Base-by-base conservation (phyloP, 2,888 invertebrate genomes). In the Catocala nupta region DNA sequence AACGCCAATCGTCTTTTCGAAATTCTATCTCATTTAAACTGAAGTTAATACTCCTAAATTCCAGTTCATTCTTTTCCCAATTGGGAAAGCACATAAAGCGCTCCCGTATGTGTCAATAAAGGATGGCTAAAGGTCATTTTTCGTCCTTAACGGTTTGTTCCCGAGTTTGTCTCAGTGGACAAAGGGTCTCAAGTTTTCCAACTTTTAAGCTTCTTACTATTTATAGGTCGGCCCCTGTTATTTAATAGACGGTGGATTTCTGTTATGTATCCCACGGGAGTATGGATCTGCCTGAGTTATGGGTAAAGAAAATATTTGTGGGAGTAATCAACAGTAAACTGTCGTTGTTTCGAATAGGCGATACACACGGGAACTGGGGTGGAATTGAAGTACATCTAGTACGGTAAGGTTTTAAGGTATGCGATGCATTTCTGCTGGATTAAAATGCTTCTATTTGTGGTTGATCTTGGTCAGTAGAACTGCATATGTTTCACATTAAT, bases 231-330 rank as follows among this genome's bases (percentile, higher is more conserved):
- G 12, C 44, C 39, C 39, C 16, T 12, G 42, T 59, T 59, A 59
- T 59, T 59, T 59, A 53, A 53, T 52, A 48, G 53, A 36, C 12
- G 53, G 59, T 53, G 11, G 48, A 47, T 53, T 59, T 53, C 49
- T 33, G 11, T 49, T 59, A 47, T 59, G 52, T 42, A 3, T 6
- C 59, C 33, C 47, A 33, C 5, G 59, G 47, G 58, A 48, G 33
- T 59, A 53, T 10, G 13, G 33, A 11, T 5, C 52, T 45, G 13
- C 34, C 47, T 45, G 47, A 52, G 42, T 59, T 48, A 55, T 45
- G 45, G 47, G 53, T 47, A 44, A 25, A 47, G 39, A 25, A 36
- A 52, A 52, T 12, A 52, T 53, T 47, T 53, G 53, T 59, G n/a
- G n/a, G 16, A 33, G 59, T 59, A 51, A 52, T 52, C 16, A 59